phyloP scores from a whole-genome alignment of 30 jellyfish, hydroid and myxozoan species.

The Aurelia coerulea region DNA sequence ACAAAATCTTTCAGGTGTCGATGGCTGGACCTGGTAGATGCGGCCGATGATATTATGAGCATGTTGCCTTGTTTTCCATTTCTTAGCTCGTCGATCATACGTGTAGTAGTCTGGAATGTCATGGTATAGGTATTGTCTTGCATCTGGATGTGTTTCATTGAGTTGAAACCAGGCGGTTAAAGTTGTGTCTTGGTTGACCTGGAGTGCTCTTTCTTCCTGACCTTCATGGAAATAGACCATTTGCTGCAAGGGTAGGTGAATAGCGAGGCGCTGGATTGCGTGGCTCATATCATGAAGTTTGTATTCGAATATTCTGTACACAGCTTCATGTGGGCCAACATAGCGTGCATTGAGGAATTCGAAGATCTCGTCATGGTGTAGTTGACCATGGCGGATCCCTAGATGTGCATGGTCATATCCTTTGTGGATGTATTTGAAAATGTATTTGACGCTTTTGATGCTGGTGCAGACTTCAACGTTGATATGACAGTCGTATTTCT shows the following conservation, averaged over 20 bases:
- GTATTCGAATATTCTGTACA: background rate
- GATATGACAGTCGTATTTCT: conserved; percentile 66
- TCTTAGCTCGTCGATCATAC: conserved; percentile 7
- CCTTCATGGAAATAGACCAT: too few relatives aligned
- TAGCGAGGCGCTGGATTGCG: conserved; percentile 52
- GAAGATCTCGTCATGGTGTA: conserved; percentile 69
- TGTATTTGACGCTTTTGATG: conserved; percentile 59
- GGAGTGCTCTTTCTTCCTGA: too few relatives aligned
- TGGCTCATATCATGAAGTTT: conserved; percentile 7
- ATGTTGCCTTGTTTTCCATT: background rate
- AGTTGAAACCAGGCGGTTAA: conserved; percentile 64
- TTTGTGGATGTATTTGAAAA: conserved; percentile 70
- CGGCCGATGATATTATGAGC: too few relatives aligned
- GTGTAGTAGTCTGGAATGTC: conserved; percentile 64
- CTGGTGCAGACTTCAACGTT: conserved; percentile 72
- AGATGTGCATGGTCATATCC: conserved; percentile 72
- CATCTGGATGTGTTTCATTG: background rate
- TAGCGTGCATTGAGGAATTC: conserved; percentile 43
- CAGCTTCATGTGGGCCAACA: conserved; percentile 48
- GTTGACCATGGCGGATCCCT: conserved; percentile 13
- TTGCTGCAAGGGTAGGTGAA: conserved; percentile 26
- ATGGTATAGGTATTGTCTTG: background rate
- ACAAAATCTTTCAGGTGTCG: conserved; percentile 35
- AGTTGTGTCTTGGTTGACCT: conserved; percentile 9
- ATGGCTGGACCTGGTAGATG: conserved; percentile 34